Evolutionary conservation across 2,113 vertebrate species (phyloP).

Genomic region (Phrynosoma blainvillii): DNA sequence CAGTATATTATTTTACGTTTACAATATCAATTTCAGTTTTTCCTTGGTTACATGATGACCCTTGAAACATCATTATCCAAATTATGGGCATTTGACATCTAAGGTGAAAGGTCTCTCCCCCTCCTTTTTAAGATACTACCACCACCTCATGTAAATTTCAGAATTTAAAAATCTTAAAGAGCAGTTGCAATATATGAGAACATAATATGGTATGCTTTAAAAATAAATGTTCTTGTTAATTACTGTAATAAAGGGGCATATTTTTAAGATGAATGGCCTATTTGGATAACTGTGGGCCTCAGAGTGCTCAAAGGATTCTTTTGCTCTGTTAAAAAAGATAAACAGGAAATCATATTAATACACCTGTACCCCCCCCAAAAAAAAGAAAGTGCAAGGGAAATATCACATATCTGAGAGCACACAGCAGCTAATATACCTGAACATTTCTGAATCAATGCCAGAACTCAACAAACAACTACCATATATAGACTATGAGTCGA

Average conservation of each 20-base stretch:
- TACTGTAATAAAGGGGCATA: neutral
- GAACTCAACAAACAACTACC: neutral
- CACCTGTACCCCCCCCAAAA: neutral
- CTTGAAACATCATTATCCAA: slow-evolving; percentile 34
- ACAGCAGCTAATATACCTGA: no score
- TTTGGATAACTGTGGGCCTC: neutral
- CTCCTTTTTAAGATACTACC: neutral
- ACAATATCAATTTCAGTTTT: slow-evolving; percentile 40
- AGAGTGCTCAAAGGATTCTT: neutral
- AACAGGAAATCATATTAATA: neutral
- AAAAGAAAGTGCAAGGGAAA: neutral
- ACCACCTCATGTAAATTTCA: neutral
- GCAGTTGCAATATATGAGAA: neutral
- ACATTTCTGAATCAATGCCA: neutral
- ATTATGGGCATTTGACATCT: neutral
- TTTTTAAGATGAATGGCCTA: neutral
- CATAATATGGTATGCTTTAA: neutral
- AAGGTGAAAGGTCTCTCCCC: neutral
- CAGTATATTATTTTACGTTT: slow-evolving; percentile 29
- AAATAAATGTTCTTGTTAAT: neutral
- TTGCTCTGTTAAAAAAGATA: neutral
- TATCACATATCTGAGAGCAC: neutral
- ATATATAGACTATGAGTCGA: no score
- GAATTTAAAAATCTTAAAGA: neutral
- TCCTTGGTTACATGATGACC: slow-evolving; percentile 36